These are phyloP conservation scores for Enteromius treurensis DNA, from an alignment of 2,797 vertebrate genomes.

Conservation along the genomic window DNA sequence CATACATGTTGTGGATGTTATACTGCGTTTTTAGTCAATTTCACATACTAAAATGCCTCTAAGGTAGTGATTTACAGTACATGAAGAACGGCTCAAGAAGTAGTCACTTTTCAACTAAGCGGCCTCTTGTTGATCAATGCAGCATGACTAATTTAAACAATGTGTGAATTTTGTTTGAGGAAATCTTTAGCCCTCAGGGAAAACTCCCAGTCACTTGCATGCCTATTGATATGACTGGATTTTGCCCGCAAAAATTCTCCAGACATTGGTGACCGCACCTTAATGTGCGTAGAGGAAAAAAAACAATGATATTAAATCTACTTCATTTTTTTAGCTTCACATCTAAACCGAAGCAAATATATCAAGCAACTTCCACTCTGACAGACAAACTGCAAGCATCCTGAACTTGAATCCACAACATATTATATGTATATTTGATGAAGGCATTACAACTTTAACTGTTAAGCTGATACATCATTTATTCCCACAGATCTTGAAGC, in stretches of 20 bases:
- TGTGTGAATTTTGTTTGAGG: not conserved
- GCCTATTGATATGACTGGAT: not conserved
- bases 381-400: not conserved
- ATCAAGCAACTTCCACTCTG: too few species aligned
- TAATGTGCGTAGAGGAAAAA: not conserved
- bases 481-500: not conserved
- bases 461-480: not conserved
- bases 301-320: not conserved
- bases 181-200: not conserved
- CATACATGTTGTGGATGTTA: constrained; percentile 17
- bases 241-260: not conserved
- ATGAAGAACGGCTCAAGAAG: not conserved
- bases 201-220: not conserved
- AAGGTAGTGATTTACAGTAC: not conserved
- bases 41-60: not conserved
- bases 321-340: not conserved
- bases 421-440: not conserved
- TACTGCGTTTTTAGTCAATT: not conserved
- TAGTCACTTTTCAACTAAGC: not conserved
- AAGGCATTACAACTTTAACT: not conserved
- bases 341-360: not conserved
- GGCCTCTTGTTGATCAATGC: not conserved
- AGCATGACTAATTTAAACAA: not conserved
- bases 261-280: not conserved
- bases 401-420: not conserved